Base-by-base conservation (phyloP, 2,797 vertebrate species). In the Morelia viridis region DNA sequence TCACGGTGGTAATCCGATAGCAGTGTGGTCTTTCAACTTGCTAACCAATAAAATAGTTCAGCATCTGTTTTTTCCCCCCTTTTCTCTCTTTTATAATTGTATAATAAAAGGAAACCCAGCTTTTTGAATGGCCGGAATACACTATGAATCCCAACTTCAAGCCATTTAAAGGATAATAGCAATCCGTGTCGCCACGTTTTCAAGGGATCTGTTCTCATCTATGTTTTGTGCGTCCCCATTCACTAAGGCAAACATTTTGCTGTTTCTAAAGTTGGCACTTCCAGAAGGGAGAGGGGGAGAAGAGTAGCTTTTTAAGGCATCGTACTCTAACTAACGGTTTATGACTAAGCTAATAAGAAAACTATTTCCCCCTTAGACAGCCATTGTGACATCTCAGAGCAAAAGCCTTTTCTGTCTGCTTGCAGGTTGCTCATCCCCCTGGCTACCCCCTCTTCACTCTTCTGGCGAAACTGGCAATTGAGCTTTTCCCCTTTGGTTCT, bases 401-500 rank as follows among this genome's bases (percentile, higher is more conserved):
- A 87, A 60, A 87, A 57, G 50, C 85, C 53, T 93, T 50, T 87
- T 94, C 85, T 95, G 64, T 88, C 92, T 35, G 0, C 65, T 64
- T 3, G 0, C 93, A 99, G 99, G 99, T 99, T 85, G 99, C 99
- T 89, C 99, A 99, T 95, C 99, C 99, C 96, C 99, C 99, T 0
- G 99, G 99, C 93, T 99, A 99, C 93, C 99, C 99, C 41, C 95
- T 99, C 95, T 99, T 99, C 97, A 99, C 98, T 0, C 96, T 99
- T 76, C 95, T 99, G 93, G 98, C 98, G 93, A 98, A 96, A 90
- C 95, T 98, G 97, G 97, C 96, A 0, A 97, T 97, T 88, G 93
- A 24, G 22, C 96, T 98, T 5, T 93, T 99, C 90, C 98, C 99
- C 4, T 94, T 97, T 0, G 97, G 98, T 61, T 98, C 98, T 19